phyloP scores from a whole-genome alignment of 2,113 vertebrate species.

The Verasper variegatus region DNA sequence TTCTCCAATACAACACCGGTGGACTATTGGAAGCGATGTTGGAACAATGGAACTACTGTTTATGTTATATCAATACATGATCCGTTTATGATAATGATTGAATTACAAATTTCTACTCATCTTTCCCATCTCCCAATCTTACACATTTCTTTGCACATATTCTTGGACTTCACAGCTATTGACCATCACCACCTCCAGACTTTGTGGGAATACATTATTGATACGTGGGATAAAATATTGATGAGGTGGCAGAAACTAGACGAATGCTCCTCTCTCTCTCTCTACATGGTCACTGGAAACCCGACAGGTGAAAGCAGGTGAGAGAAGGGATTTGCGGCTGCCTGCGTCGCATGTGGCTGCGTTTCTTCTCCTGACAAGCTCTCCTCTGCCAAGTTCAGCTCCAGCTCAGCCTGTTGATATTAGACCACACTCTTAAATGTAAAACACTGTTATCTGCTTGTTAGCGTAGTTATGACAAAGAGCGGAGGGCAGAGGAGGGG shows the following conservation, averaged over 20 bases:
- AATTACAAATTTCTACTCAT: too few species aligned
- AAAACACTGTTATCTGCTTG: conserved; percentile 36
- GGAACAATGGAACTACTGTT: too few species aligned
- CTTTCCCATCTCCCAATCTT: background rate
- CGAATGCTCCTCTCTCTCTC: background rate
- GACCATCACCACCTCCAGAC: background rate
- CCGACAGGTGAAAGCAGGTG: background rate
- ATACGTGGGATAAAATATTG: conserved; percentile 4
- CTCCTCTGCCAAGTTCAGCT: background rate
- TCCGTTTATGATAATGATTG: too few species aligned
- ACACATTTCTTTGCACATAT: background rate
- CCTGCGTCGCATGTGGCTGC: background rate
- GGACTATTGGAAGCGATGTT: background rate
- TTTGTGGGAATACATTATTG: conserved; percentile 1
- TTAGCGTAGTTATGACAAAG: conserved; percentile 47
- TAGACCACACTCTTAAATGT: conserved; percentile 26
- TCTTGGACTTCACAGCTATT: background rate
- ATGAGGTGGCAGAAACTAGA: background rate
- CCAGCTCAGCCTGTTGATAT: background rate
- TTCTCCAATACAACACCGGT: background rate
- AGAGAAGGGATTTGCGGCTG: too few species aligned
- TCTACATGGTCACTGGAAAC: background rate
- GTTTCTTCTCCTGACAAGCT: background rate
- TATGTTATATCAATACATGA: too few species aligned
- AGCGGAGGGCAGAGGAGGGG: conserved; percentile 43